A percentile compares a stretch with the other conserved stretches of the same genome.
These are phyloP conservation scores for Macrobrachium nipponense DNA, from an alignment of 1,140 invertebrate species.

Conservation along the genomic window DNA sequence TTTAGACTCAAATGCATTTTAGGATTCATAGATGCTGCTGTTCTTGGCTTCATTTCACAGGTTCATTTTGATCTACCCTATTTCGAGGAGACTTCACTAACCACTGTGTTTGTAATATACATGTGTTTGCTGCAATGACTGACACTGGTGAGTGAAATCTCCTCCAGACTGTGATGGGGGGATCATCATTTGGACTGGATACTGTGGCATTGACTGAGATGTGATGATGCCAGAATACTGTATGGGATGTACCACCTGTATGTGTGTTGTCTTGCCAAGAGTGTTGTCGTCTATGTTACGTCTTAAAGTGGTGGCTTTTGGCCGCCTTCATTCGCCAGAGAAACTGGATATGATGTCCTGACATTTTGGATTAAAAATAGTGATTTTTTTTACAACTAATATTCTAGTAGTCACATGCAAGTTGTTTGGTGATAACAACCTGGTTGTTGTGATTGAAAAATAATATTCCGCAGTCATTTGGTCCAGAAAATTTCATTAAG, in stretches of 20 bases:
- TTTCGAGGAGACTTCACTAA: slow-evolving; percentile 34
- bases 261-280: slow-evolving; percentile 58
- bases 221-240: slow-evolving; percentile 48
- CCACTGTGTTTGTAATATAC: not conserved
- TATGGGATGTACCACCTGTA: slow-evolving; percentile 45
- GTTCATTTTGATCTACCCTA: slow-evolving; percentile 32
- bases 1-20: slow-evolving; percentile 47
- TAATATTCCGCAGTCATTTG: too few relatives aligned
- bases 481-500: too few relatives aligned
- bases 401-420: too few relatives aligned
- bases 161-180: slow-evolving; percentile 9
- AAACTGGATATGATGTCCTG: not conserved
- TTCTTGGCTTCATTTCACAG: slow-evolving; percentile 36
- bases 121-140: not conserved
- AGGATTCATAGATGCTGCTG: slow-evolving; percentile 44
- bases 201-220: slow-evolving; percentile 48
- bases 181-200: slow-evolving; percentile 33
- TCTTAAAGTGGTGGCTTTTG: slow-evolving; percentile 16
- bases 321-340: not conserved
- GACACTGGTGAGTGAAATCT: slow-evolving; percentile 39
- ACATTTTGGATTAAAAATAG: too few relatives aligned
- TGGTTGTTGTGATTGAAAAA: too few relatives aligned
- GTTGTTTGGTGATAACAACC: too few relatives aligned
- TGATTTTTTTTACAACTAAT: too few relatives aligned
- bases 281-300: slow-evolving; percentile 57